Evolutionary conservation across 2,888 invertebrate genomes (phyloP), one percentile per base, ranked within the genome.

Genomic region (Cheiracanthium punctorium): DNA sequence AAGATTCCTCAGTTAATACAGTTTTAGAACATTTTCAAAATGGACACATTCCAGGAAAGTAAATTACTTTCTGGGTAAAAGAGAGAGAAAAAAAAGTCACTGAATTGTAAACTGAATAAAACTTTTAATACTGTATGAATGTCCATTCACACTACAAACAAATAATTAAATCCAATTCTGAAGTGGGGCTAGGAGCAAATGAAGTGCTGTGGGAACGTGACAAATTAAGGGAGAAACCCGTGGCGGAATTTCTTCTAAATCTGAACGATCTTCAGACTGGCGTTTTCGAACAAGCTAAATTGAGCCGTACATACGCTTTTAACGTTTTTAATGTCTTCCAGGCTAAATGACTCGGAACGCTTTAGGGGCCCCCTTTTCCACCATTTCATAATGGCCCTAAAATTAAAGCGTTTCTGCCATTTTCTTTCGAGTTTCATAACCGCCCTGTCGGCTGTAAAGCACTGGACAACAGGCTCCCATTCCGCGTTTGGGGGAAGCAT

Each of bases 311-410:
- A 84, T 77, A 72, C 73, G 32, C 84, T 84, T 84, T 84, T 84
- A 85, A 85, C 79, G 84, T 85, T 85, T 85, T 85, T 85, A 85
- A 85, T 85, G 84, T 74, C 29, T 85, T 85, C 84, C 52, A 52
- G 32, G 79, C 70, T 67, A 85, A 85, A 85, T 85, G 84, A 69
- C 69, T 74, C 37, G 84, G 84, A 85, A 85, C 48, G n/a, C 29
- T 79, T 58, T 37, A 30, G 74, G 77, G 75, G 32, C n/a, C n/a
- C n/a, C n/a, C 74, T 24, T 79, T 77, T 37, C 81, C 52, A 30
- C 48, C 74, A 67, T 67, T 69, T 74, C 77, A 74, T 85, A 85
- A 85, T 85, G 77, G 74, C 84, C 77, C 84, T 72, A 74, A 79
- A 85, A 85, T 85, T 85, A 85, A 85, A 79, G 84, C 79, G 69